Conservation (phyloP, 2,113 vertebrate genomes). For the Petroica traversi region DNA sequence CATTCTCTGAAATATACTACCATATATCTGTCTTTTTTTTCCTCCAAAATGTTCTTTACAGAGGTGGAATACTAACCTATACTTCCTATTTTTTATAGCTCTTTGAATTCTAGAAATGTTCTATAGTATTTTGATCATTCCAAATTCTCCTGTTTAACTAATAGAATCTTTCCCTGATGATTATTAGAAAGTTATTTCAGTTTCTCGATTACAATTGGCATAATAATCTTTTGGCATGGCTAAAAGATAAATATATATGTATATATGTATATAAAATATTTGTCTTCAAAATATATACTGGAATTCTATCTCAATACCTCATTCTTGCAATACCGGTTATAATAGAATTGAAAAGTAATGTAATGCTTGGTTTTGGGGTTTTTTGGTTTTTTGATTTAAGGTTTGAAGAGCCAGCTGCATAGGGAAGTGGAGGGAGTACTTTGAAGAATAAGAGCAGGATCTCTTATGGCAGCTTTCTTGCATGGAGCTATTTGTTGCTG, state of each 20-base stretch:
- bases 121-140: constrained; percentile 33
- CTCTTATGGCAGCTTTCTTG: constrained; percentile 41
- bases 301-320: background rate
- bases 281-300: background rate
- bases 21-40: background rate
- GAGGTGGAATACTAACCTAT: constrained; percentile 4
- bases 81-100: background rate
- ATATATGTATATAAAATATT: too few relatives aligned
- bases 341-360: background rate
- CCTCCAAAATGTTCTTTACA: background rate
- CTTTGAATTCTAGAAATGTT: background rate
- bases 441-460: constrained; percentile 15
- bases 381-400: background rate
- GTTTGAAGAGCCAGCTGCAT: constrained; percentile 13
- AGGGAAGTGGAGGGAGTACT: background rate
- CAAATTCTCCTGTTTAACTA: constrained; percentile 30
- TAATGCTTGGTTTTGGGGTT: background rate
- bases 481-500: constrained; percentile 12
- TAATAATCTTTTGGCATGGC: background rate
- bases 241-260: background rate
- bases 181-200: background rate
- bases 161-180: background rate
- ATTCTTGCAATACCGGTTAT: background rate
- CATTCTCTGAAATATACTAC: background rate
- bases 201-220: background rate